A percentile compares a stretch with the other conserved stretches of the same genome.
Conservation (phyloP, 2,113 vertebrate genomes). For the Sigmodon hispidus region DNA sequence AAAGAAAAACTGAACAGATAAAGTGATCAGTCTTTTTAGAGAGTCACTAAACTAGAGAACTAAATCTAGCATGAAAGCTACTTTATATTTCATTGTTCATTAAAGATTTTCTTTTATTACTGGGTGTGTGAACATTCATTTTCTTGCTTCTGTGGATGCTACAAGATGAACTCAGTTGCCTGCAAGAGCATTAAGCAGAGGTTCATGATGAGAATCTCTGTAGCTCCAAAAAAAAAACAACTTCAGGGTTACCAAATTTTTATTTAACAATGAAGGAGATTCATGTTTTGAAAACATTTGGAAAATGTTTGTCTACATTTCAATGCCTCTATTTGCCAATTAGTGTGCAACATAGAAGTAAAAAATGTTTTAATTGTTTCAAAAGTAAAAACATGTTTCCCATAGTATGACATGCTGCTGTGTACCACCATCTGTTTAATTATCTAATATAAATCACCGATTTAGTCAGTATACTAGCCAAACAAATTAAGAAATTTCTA, state of each 20-base stretch:
- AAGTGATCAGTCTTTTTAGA: not conserved
- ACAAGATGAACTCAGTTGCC: not conserved
- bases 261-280: not conserved
- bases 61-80: not conserved
- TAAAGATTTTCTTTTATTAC: not conserved
- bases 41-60: not conserved
- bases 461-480: too few species aligned
- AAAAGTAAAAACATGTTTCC: conserved; percentile 17
- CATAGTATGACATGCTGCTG: not conserved
- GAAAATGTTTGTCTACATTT: not conserved
- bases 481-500: not conserved
- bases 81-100: not conserved
- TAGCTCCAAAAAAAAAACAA: not conserved
- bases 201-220: not conserved
- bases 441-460: not conserved
- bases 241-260: not conserved
- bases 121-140: not conserved
- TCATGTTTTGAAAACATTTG: not conserved
- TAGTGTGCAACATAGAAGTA: not conserved
- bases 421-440: not conserved
- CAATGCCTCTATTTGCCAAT: not conserved
- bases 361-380: not conserved
- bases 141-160: not conserved
- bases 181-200: too few species aligned
- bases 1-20: not conserved